These are phyloP conservation scores for Shinisaurus crocodilurus DNA, from an alignment of 2,113 vertebrate species.

Conservation along the genomic window DNA sequence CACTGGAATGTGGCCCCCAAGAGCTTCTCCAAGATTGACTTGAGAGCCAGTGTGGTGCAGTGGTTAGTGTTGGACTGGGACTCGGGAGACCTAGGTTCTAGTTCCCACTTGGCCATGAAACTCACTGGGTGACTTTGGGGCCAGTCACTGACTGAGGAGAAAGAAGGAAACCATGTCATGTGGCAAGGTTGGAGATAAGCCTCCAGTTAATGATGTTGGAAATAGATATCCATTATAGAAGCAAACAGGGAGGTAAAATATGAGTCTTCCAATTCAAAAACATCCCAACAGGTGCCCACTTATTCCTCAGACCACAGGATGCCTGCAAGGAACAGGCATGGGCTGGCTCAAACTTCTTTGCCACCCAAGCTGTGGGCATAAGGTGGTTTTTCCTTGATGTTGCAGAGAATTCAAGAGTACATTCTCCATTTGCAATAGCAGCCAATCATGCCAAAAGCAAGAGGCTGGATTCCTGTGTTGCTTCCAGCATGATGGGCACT, in stretches of 20 bases:
- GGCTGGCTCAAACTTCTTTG: background rate
- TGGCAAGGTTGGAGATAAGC: background rate
- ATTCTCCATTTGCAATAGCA: background rate
- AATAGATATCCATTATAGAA: background rate
- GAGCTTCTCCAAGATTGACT: too few relatives aligned
- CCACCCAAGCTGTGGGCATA: background rate
- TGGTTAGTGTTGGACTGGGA: too few relatives aligned
- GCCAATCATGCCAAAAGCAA: background rate
- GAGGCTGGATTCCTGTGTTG: background rate
- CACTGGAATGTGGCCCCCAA: too few relatives aligned
- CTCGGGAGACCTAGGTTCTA: too few relatives aligned
- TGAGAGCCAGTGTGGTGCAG: too few relatives aligned
- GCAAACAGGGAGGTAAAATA: background rate
- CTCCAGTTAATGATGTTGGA: constrained; percentile 1
- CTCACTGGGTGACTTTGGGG: too few relatives aligned
- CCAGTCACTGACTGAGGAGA: background rate
- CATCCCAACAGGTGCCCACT: background rate
- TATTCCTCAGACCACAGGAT: background rate
- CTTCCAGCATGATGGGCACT: background rate
- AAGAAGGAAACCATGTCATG: background rate
- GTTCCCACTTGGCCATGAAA: too few relatives aligned
- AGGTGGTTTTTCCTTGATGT: background rate
- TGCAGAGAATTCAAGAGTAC: background rate
- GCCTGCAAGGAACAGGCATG: too few relatives aligned
- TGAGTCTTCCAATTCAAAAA: background rate